phyloP scores from a whole-genome alignment of 2,888 invertebrate species.

The Drosophila limbata region DNA sequence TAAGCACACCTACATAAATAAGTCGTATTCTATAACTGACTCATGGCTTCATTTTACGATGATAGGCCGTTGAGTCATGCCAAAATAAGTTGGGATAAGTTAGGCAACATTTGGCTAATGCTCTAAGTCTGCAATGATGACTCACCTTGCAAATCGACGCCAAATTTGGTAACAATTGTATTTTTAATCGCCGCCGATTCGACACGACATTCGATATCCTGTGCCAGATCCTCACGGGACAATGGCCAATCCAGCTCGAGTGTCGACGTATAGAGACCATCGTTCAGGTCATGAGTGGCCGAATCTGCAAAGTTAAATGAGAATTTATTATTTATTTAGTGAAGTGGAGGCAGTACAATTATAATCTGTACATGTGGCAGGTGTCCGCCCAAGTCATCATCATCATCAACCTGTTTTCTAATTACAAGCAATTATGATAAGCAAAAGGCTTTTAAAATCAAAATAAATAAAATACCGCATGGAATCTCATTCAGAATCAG shows the following conservation, averaged over 20 bases:
- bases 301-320: conserved; percentile 85
- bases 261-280: conserved; percentile 88
- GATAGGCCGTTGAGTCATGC: conserved; percentile 24
- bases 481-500: conserved; percentile 33
- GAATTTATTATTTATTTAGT: conserved; percentile 18
- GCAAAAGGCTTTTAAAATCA: conserved; percentile 44
- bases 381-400: conserved; percentile 11
- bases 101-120: neutral
- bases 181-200: conserved; percentile 87
- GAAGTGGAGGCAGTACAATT: neutral
- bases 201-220: conserved; percentile 90
- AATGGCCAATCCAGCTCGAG: conserved; percentile 88
- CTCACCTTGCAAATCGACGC: conserved; percentile 90
- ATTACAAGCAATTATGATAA: conserved; percentile 63
- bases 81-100: neutral
- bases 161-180: conserved; percentile 83
- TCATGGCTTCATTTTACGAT: conserved; percentile 34
- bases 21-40: conserved; percentile 37
- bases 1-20: conserved; percentile 50
- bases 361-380: conserved; percentile 16
- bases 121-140: conserved; percentile 11
- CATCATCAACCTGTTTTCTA: conserved; percentile 27
- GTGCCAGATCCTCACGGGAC: conserved; percentile 89
- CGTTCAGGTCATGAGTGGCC: conserved; percentile 86
- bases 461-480: conserved; percentile 48